Evolutionary conservation across 2,113 vertebrate genomes (phyloP).

Genomic region (Prinia subflava): DNA sequence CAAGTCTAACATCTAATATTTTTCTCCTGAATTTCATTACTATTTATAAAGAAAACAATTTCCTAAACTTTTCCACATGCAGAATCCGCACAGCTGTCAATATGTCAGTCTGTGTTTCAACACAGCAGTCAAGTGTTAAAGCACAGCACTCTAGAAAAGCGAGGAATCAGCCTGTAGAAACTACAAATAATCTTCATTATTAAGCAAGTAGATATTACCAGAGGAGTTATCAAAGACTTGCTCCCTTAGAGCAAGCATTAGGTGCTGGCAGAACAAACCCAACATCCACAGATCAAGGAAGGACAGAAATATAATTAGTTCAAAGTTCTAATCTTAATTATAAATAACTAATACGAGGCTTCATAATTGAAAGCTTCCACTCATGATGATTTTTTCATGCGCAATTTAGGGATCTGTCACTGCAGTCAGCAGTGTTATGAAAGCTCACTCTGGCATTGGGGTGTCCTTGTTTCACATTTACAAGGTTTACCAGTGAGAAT

Average conservation of each 20-base stretch:
- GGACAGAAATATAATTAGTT: neutral
- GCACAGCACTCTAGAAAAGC: neutral
- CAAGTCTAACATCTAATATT: neutral
- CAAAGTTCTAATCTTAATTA: neutral
- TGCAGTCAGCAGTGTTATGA: neutral
- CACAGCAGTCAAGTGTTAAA: neutral
- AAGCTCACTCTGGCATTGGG: neutral
- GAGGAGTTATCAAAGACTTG: neutral
- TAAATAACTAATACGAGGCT: slow-evolving; percentile 18
- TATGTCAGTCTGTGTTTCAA: neutral
- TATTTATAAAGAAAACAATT: neutral
- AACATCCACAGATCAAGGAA: neutral
- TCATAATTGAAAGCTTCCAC: slow-evolving; percentile 16
- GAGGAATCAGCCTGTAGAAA: neutral
- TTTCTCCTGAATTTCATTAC: neutral
- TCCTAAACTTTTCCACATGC: neutral
- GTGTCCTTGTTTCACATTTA: neutral
- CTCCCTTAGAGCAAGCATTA: neutral
- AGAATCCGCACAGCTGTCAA: neutral
- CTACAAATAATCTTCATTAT: neutral
- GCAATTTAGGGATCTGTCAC: neutral
- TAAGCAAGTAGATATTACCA: neutral
- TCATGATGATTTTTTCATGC: neutral
- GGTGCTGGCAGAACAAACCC: neutral
- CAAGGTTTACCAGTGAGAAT: neutral